Percentiles rank a stretch among this genome's conserved stretches.
These are phyloP conservation scores for Acronicta leporina DNA, from an alignment of 2,888 invertebrate species.

Conservation along the genomic window DNA sequence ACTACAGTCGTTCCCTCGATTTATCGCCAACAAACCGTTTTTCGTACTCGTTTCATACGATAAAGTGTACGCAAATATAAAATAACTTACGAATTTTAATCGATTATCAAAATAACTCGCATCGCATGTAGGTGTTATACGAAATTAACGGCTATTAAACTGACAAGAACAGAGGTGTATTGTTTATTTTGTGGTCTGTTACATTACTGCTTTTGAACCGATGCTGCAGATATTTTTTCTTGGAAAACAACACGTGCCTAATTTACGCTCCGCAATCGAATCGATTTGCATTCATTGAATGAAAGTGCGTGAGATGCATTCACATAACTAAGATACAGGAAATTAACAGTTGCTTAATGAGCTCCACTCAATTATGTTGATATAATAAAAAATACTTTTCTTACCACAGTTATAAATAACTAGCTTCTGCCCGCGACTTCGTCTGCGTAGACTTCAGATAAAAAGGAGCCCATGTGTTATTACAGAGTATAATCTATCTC, in stretches of 20 bases:
- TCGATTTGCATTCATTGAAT: conserved; percentile 8
- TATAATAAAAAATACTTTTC: too few species aligned
- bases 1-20: conserved; percentile 62
- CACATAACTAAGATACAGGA: background rate
- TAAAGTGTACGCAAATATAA: conserved; percentile 54
- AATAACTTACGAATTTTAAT: conserved; percentile 58
- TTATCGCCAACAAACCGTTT: conserved; percentile 70
- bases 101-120: conserved; percentile 56
- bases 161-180: conserved; percentile 34
- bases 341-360: conserved; percentile 4
- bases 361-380: too few species aligned
- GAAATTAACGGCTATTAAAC: conserved; percentile 37
- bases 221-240: conserved; percentile 15
- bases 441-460: too few species aligned
- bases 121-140: conserved; percentile 24
- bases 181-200: conserved; percentile 46
- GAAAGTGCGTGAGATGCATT: background rate
- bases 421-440: too few species aligned
- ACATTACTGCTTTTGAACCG: conserved; percentile 30
- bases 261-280: background rate
- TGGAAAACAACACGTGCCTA: conserved; percentile 11
- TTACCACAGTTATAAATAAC: too few species aligned
- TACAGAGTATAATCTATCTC: too few species aligned
- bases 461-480: too few species aligned
- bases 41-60: conserved; percentile 59